Evolutionary conservation across 2,888 invertebrate genomes (phyloP).

Genomic region (Cephalotes varians): DNA sequence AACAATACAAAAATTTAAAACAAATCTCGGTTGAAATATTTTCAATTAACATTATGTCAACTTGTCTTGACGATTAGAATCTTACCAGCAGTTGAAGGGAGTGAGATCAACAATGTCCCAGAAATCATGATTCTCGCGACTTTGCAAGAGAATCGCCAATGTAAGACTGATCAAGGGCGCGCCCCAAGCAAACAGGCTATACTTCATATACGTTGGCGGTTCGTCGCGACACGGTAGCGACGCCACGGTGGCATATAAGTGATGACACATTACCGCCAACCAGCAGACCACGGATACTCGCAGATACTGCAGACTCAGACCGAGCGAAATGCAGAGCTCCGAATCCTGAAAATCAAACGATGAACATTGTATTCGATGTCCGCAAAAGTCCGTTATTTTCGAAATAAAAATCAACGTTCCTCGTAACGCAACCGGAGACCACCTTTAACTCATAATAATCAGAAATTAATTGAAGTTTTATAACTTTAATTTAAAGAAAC

Average conservation of each 20-base stretch:
- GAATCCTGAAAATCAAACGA: slow-evolving; percentile 86
- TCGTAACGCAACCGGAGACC: not conserved
- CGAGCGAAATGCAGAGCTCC: slow-evolving; percentile 88
- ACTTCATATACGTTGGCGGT: slow-evolving; percentile 86
- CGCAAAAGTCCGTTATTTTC: not conserved
- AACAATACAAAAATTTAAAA: not conserved
- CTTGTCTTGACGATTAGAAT: not conserved
- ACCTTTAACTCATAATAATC: not conserved
- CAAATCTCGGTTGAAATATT: not conserved
- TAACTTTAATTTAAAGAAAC: not conserved
- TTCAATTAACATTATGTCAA: not conserved
- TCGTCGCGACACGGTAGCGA: slow-evolving; percentile 83
- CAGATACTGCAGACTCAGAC: slow-evolving; percentile 89
- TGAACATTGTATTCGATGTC: not conserved
- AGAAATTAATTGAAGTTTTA: not conserved
- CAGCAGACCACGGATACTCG: slow-evolving; percentile 90
- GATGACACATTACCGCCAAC: slow-evolving; percentile 90
- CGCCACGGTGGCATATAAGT: slow-evolving; percentile 87
- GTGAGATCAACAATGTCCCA: slow-evolving; percentile 86
- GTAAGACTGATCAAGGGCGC: slow-evolving; percentile 87
- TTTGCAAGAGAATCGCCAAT: slow-evolving; percentile 87
- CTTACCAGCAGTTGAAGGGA: slow-evolving; percentile 87
- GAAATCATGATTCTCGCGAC: slow-evolving; percentile 86
- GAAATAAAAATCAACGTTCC: not conserved
- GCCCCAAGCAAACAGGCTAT: slow-evolving; percentile 90